Percentiles rank a stretch among this genome's conserved stretches.
These are phyloP conservation scores for Phymorhynchus buccinoides DNA, from an alignment of 1,140 invertebrate species.

Conservation along the genomic window DNA sequence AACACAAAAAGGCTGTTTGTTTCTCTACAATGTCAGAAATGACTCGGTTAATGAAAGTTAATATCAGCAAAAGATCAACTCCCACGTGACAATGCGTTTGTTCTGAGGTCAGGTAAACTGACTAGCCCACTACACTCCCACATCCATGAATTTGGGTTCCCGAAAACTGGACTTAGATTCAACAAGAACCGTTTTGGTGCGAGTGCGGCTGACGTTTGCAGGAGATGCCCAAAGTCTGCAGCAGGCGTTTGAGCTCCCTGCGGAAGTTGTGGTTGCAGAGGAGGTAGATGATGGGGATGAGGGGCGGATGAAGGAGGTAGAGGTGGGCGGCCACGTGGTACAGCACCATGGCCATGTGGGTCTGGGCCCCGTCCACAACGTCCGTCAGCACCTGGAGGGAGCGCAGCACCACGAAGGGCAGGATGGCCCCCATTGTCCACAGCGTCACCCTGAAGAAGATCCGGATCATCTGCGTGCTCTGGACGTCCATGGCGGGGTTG, in stretches of 20 bases:
- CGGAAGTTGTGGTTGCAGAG: slow-evolving; percentile 32
- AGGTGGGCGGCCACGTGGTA: slow-evolving; percentile 17
- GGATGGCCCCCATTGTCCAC: not conserved
- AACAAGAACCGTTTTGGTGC: not conserved
- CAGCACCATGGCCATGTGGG: not conserved
- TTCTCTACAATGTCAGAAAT: no score
- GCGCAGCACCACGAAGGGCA: slow-evolving; percentile 22
- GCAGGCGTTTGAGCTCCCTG: slow-evolving; percentile 19
- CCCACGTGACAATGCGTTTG: not conserved
- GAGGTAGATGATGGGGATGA: slow-evolving; percentile 34
- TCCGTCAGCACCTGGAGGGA: slow-evolving; percentile 23
- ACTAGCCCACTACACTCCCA: not conserved
- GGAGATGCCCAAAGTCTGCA: not conserved
- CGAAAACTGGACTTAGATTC: no score
- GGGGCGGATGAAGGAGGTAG: slow-evolving; percentile 24
- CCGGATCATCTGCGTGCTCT: slow-evolving; percentile 35
- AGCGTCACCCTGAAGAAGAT: slow-evolving; percentile 32
- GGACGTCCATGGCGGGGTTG: slow-evolving; percentile 24
- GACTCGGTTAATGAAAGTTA: no score
- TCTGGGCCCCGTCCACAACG: slow-evolving; percentile 21
- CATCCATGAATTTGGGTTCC: not conserved
- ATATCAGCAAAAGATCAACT: not conserved
- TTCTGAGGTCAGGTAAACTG: not conserved
- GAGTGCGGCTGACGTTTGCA: not conserved
- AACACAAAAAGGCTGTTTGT: not conserved